Percentiles rank a stretch among this genome's conserved stretches.
Conservation (phyloP, 2,113 vertebrate genomes). For the Acanthochromis polyacanthus region DNA sequence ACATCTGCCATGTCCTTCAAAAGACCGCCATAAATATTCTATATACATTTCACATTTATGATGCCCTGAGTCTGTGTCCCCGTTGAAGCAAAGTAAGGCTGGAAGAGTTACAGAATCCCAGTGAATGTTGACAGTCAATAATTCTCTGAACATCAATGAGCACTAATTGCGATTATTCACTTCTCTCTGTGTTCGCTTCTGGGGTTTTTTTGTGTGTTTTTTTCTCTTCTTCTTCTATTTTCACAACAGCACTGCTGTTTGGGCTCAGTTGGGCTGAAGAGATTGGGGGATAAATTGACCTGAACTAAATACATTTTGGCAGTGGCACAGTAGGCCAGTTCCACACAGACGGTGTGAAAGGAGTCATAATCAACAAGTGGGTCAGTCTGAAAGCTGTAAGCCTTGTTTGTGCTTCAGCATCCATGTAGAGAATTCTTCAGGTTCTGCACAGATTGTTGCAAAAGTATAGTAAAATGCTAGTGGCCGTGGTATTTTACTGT, state of each 20-base stretch:
- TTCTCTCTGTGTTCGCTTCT: background rate
- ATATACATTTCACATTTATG: background rate
- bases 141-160: slow-evolving; percentile 7
- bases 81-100: background rate
- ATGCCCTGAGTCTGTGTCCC: background rate
- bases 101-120: background rate
- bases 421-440: background rate
- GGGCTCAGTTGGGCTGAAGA: slow-evolving; percentile 48
- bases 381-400: slow-evolving; percentile 43
- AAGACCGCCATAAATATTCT: background rate
- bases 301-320: slow-evolving; percentile 68
- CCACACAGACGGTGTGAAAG: slow-evolving; percentile 35
- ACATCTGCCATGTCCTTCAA: background rate
- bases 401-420: slow-evolving; percentile 24
- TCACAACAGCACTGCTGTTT: slow-evolving; percentile 62
- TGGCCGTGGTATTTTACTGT: too few species aligned
- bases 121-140: background rate
- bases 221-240: slow-evolving; percentile 11
- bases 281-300: slow-evolving; percentile 52
- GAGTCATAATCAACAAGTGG: slow-evolving; percentile 53
- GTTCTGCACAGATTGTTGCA: background rate
- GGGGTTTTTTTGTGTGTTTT: slow-evolving; percentile 11
- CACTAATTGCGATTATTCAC: slow-evolving; percentile 6
- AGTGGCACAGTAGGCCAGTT: slow-evolving; percentile 58
- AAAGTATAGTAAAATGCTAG: too few species aligned